Evolutionary conservation across 2,797 vertebrate species (phyloP).

Genomic region (Neosilurus mollespiculum): DNA sequence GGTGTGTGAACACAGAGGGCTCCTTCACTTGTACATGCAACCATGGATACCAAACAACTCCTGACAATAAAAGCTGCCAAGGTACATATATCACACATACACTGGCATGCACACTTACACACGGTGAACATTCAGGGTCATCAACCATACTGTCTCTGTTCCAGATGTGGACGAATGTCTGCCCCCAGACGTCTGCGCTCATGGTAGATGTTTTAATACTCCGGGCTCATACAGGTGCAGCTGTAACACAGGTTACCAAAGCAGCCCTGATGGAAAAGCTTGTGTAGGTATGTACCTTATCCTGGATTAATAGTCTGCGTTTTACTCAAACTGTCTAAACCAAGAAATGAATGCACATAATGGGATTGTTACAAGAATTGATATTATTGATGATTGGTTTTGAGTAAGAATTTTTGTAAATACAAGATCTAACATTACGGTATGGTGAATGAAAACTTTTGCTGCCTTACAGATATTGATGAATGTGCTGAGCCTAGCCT

Average conservation of each 20-base stretch:
- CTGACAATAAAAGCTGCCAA: conserved; percentile 76
- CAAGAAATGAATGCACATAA: neutral
- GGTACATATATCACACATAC: conserved; percentile 68
- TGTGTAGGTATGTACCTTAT: conserved; percentile 79
- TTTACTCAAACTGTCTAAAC: neutral
- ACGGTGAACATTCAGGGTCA: conserved; percentile 5
- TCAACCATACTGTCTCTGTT: conserved; percentile 33
- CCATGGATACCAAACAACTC: conserved; percentile 75
- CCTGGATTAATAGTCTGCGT: neutral
- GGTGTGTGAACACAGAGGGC: conserved; percentile 83
- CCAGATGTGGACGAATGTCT: conserved; percentile 77
- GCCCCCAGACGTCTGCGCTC: conserved; percentile 72
- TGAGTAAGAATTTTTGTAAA: neutral
- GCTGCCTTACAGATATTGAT: conserved; percentile 78
- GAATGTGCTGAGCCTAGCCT: conserved; percentile 79
- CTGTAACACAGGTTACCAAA: conserved; percentile 81
- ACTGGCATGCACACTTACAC: conserved; percentile 2
- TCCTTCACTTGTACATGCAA: conserved; percentile 85
- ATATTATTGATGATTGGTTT: neutral
- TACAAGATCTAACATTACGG: neutral
- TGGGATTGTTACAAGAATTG: neutral
- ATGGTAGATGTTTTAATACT: conserved; percentile 83
- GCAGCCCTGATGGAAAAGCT: conserved; percentile 72
- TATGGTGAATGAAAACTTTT: conserved; percentile 67
- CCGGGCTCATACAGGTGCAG: conserved; percentile 82